Percentiles rank a stretch among this genome's conserved stretches.
Conservation (phyloP, 1,140 invertebrate species). For the Cepaea nemoralis region DNA sequence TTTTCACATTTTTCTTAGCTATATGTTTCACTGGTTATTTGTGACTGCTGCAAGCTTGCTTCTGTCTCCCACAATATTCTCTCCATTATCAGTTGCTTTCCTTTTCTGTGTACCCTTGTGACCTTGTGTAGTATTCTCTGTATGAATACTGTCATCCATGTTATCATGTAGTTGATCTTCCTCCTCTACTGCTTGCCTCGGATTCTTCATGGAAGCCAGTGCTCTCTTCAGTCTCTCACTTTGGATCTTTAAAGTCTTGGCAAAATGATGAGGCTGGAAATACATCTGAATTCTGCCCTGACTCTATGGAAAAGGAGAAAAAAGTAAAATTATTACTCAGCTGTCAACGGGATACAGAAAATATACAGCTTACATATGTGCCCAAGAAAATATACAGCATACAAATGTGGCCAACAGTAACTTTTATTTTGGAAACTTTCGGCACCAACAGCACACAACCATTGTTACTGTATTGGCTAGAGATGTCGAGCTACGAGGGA, state of each 20-base stretch:
- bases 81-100: constrained; percentile 4
- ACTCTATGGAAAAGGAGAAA: constrained; percentile 47
- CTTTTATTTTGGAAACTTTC: no score
- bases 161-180: constrained; percentile 19
- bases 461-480: no score
- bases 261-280: constrained; percentile 56
- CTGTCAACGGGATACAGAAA: no score
- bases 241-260: constrained; percentile 45
- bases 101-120: background rate
- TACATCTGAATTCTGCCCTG: constrained; percentile 57
- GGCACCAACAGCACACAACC: no score
- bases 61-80: constrained; percentile 13
- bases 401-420: no score
- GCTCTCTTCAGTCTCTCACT: constrained; percentile 56
- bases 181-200: background rate
- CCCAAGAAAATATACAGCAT: no score
- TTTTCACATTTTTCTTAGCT: background rate
- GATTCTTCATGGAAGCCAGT: constrained; percentile 24
- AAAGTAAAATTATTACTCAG: background rate
- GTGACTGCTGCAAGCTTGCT: constrained; percentile 17
- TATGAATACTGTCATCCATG: constrained; percentile 19
- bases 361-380: no score
- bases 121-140: background rate
- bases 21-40: no score
- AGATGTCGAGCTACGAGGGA: no score